Base-by-base conservation (phyloP, 2,888 invertebrate species). In the Malthinus flaveolus region DNA sequence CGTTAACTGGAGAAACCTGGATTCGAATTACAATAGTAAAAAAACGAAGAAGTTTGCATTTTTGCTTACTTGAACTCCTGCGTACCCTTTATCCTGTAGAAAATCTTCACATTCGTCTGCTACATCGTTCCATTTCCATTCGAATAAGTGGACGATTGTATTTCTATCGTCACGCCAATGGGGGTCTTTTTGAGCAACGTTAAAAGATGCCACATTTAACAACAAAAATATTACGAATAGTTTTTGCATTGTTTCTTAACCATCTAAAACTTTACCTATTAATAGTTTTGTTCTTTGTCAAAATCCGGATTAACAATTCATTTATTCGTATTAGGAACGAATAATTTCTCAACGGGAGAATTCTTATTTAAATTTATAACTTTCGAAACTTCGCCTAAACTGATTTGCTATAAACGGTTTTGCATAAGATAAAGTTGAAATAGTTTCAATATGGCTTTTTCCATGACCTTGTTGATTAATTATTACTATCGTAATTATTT, bases 101-200 rank as follows among this genome's bases (percentile, higher is more conserved):
- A 90, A 93, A 9, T 82, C 75, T 72, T 91, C 91, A 73, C 93
- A 93, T 74, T 93, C 93, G 23, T 54, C 80, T 0, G 92, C 93
- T 39, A 93, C 88, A 69, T 92, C 92, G 11, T 80, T 77, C 87
- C 88, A 93, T 75, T 88, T 90, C 93, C 93, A 93, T 74, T 93
- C 92, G 65, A 90, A 90, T 8, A 90, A 78, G 69, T 90, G 90
- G 0, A 90, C 90, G 76, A 92, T 89, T 0, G 85, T 84, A 9
- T 83, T 83, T 12, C 87, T 81, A 33, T 83, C 83, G 0, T 76
- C 71, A 42, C 79, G 81, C 75, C 83, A 85, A 75, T 87, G 73
- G 0, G 85, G 83, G 73, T 86, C 80, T 63, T 84, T 84, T 71
- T 81, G 84, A 7, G 67, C 52, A 6, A 31, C 2, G 15, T 23